Evolutionary conservation across 2,888 invertebrate species (phyloP).

Genomic region (Rhyacophila evoluta): DNA sequence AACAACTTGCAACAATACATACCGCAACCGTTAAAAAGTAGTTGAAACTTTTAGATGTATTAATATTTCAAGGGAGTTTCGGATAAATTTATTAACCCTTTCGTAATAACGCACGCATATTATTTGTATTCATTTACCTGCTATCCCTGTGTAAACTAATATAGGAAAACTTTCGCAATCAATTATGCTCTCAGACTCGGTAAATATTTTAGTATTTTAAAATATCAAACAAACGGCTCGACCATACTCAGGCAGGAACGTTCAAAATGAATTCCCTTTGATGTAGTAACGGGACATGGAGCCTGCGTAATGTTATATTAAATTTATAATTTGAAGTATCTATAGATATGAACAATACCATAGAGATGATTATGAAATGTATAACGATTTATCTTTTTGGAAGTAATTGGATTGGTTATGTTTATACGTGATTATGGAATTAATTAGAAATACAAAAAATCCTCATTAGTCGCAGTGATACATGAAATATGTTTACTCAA

Average conservation of each 20-base stretch:
- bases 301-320: not conserved
- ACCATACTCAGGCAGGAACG: not conserved
- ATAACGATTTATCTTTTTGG: too few relatives aligned
- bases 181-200: constrained; percentile 42
- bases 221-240: constrained; percentile 27
- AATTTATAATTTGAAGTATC: not conserved
- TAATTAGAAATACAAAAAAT: too few relatives aligned
- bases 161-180: constrained; percentile 35
- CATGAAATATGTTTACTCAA: too few relatives aligned
- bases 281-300: not conserved
- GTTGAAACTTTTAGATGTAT: not conserved
- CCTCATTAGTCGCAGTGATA: too few relatives aligned
- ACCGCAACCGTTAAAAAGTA: not conserved
- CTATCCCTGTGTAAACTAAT: not conserved
- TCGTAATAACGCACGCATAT: not conserved
- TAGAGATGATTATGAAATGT: too few relatives aligned
- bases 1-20: not conserved
- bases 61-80: not conserved
- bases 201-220: constrained; percentile 39
- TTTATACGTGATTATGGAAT: too few relatives aligned
- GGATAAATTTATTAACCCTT: not conserved
- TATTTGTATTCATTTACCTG: not conserved
- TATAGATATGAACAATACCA: not conserved
- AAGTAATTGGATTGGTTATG: too few relatives aligned
- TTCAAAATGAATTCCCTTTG: not conserved